Evolutionary conservation across 2,797 vertebrate genomes (phyloP).

Genomic region (Darevskia nairensis): DNA sequence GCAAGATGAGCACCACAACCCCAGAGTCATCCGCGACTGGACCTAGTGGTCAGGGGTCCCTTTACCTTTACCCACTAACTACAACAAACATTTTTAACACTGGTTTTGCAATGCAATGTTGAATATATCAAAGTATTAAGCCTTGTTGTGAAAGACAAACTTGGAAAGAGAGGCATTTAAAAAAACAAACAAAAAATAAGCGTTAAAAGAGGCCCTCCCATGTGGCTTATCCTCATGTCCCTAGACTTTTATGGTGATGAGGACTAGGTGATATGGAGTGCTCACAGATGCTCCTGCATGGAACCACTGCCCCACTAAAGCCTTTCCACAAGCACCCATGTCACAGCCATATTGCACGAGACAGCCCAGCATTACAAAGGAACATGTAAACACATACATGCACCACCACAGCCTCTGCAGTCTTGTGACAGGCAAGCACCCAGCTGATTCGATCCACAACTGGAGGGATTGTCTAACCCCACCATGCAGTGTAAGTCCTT

Average conservation of each 20-base stretch:
- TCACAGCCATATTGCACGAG: not conserved
- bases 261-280: not conserved
- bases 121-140: not conserved
- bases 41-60: no score
- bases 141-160: not conserved
- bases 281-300: not conserved
- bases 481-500: not conserved
- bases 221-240: not conserved
- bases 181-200: not conserved
- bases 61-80: not conserved
- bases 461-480: not conserved
- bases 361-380: not conserved
- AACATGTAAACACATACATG: not conserved
- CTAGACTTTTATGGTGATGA: not conserved
- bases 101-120: not conserved
- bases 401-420: not conserved
- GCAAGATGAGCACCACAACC: no score
- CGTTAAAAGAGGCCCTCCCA: no score
- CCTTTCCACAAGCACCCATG: not conserved
- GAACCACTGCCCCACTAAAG: not conserved
- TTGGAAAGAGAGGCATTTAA: not conserved
- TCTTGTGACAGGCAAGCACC: not conserved
- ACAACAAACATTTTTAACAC: not conserved
- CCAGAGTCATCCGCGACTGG: no score
- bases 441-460: not conserved